Conservation (phyloP, 2,888 invertebrate species). For the Thumatha senex region DNA sequence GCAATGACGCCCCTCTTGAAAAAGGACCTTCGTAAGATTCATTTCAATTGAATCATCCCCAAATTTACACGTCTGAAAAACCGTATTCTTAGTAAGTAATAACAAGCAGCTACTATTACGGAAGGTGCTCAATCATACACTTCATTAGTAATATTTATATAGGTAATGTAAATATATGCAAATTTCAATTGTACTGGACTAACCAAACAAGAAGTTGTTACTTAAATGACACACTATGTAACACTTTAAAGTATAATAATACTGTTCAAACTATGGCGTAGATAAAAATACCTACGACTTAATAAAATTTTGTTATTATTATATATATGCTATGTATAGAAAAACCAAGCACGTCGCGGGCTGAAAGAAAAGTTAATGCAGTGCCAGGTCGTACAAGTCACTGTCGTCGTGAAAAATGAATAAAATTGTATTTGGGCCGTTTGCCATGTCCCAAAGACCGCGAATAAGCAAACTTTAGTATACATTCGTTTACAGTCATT, state of each 20-base stretch:
- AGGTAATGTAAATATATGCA: background rate
- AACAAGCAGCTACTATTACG: too few relatives aligned
- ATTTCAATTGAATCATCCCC: too few relatives aligned
- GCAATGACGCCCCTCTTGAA: too few relatives aligned
- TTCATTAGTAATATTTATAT: background rate
- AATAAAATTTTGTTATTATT: too few relatives aligned
- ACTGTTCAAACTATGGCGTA: too few relatives aligned
- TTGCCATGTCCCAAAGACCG: slow-evolving; percentile 49
- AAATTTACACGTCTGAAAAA: too few relatives aligned
- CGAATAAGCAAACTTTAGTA: slow-evolving; percentile 46
- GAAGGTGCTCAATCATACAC: background rate
- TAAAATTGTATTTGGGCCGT: slow-evolving; percentile 75
- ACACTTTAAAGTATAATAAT: too few relatives aligned
- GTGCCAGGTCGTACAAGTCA: slow-evolving; percentile 77
- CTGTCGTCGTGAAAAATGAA: slow-evolving; percentile 79
- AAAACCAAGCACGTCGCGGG: slow-evolving; percentile 38
- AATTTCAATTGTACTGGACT: background rate
- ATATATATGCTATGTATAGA: too few relatives aligned
- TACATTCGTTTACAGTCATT: slow-evolving; percentile 18
- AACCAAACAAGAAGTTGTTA: background rate
- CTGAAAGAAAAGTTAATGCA: slow-evolving; percentile 71
- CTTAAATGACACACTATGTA: too few relatives aligned
- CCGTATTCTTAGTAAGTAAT: too few relatives aligned
- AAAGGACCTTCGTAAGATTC: too few relatives aligned
- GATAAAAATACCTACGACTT: too few relatives aligned